These are phyloP conservation scores for Drosophila jambulina DNA, from an alignment of 1,140 invertebrate genomes.

Conservation along the genomic window DNA sequence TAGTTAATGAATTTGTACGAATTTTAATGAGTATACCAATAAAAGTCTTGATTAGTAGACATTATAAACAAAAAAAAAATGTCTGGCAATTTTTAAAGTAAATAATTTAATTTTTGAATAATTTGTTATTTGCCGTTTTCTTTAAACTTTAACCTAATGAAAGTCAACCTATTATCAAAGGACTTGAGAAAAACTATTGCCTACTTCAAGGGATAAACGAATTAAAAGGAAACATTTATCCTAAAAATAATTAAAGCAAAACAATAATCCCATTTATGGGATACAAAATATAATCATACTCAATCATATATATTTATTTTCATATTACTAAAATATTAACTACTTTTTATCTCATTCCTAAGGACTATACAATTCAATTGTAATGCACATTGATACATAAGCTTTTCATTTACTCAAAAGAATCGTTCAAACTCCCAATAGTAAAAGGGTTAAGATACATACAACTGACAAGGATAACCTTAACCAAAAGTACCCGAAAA, in stretches of 20 bases:
- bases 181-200: neutral
- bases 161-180: neutral
- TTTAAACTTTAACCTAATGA: neutral
- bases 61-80: neutral
- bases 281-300: too few relatives aligned
- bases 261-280: neutral
- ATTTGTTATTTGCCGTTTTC: neutral
- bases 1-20: too few relatives aligned
- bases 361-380: too few relatives aligned
- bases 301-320: too few relatives aligned
- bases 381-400: neutral
- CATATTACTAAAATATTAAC: neutral
- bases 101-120: neutral
- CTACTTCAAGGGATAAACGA: neutral
- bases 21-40: too few relatives aligned
- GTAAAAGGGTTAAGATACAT: neutral
- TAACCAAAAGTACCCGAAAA: neutral
- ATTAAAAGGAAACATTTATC: neutral
- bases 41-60: neutral
- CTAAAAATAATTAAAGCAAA: neutral
- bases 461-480: neutral
- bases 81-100: neutral
- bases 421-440: rapidly evolving
- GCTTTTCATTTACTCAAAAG: neutral
- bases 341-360: neutral